Evolutionary conservation across 1,140 invertebrate species (phyloP).

Genomic region (Procambarus virginalis): DNA sequence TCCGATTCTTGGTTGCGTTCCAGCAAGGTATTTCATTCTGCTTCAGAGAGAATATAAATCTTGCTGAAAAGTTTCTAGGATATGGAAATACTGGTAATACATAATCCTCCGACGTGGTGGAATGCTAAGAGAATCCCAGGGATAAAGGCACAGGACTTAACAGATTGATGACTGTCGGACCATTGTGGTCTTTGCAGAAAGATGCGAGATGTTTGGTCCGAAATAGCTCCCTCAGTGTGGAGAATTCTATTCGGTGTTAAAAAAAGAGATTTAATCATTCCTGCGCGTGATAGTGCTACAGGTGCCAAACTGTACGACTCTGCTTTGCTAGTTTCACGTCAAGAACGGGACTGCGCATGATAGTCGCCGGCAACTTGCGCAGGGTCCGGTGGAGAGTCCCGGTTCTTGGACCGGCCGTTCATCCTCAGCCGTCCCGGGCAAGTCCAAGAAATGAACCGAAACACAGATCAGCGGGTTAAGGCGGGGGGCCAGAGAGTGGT

Average conservation of each 20-base stretch:
- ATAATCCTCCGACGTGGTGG: not conserved
- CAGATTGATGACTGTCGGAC: not conserved
- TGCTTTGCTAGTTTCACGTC: too few relatives aligned
- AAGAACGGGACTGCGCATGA: too few relatives aligned
- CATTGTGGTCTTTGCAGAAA: not conserved
- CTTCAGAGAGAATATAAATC: not conserved
- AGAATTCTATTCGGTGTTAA: too few relatives aligned
- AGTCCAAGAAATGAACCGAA: constrained; percentile 41
- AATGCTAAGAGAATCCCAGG: not conserved
- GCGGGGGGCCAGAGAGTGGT: not conserved
- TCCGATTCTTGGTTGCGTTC: not conserved
- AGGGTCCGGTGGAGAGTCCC: not conserved
- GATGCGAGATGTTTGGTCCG: not conserved
- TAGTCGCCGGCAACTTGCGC: too few relatives aligned
- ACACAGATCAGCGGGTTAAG: constrained; percentile 47
- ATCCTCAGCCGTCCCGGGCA: not conserved
- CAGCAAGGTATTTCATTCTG: not conserved
- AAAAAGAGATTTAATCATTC: not conserved
- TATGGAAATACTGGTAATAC: not conserved
- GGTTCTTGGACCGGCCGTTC: not conserved
- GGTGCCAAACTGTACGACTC: not conserved
- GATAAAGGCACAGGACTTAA: not conserved
- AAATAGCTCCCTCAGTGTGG: too few relatives aligned
- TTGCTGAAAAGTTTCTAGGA: not conserved
- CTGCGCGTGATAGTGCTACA: not conserved